These are phyloP conservation scores for Acanthosepion pharaonis DNA, from an alignment of 2,888 invertebrate species.

Conservation along the genomic window DNA sequence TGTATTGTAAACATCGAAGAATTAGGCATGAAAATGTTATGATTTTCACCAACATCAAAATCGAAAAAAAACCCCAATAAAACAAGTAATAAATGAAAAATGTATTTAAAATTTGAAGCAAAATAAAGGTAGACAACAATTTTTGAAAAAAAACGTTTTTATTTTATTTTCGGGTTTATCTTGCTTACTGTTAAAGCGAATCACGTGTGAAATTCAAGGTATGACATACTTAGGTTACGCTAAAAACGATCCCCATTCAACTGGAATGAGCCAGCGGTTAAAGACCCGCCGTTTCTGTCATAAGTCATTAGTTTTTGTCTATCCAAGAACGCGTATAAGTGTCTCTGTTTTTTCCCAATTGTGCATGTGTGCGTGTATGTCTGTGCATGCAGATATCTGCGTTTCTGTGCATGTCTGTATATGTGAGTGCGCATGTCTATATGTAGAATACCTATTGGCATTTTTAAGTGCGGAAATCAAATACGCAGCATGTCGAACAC, in stretches of 20 bases:
- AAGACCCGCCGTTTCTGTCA: not conserved
- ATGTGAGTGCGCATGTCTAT: too few species aligned
- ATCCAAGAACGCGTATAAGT: not conserved
- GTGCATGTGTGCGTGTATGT: not conserved
- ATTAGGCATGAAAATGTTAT: too few species aligned
- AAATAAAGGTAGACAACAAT: not conserved
- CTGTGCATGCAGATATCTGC: not conserved
- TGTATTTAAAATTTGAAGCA: not conserved
- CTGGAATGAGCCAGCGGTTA: not conserved
- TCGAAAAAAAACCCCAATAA: not conserved
- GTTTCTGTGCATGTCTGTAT: not conserved
- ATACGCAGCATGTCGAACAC: too few species aligned
- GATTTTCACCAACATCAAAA: too few species aligned
- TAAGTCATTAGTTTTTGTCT: conserved; percentile 16
- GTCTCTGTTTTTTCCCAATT: not conserved
- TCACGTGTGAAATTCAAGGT: not conserved
- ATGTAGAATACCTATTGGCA: too few species aligned
- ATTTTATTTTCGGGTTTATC: not conserved
- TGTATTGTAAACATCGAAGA: too few species aligned
- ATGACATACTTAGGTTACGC: not conserved
- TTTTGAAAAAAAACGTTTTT: not conserved
- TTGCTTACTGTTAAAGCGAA: not conserved
- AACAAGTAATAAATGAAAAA: not conserved
- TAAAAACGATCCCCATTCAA: not conserved
- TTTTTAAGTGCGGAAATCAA: too few species aligned